Conservation (phyloP, 2,888 invertebrate genomes). For the Rhamphomyia laevipes region DNA sequence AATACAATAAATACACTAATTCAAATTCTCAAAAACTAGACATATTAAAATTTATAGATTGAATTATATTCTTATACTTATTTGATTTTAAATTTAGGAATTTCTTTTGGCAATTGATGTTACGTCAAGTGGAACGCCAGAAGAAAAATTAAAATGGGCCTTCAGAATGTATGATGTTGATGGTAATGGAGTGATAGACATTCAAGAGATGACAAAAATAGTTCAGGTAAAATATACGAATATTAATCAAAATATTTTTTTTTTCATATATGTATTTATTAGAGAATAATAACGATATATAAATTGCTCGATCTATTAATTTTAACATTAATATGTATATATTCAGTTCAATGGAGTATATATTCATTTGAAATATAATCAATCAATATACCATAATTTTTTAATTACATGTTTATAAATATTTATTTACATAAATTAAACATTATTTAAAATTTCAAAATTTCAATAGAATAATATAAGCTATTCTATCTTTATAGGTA, state of each 20-base stretch:
- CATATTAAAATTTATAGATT: neutral
- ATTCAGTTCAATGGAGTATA: no score
- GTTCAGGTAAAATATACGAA: constrained; percentile 64
- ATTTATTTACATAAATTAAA: neutral
- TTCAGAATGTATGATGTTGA: constrained; percentile 99
- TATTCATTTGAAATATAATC: no score
- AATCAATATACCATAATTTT: neutral
- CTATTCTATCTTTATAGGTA: no score
- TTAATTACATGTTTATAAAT: neutral
- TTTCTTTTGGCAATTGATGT: constrained; percentile 96
- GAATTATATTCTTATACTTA: neutral
- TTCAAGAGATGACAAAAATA: constrained; percentile 98
- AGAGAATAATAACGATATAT: neutral
- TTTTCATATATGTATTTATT: no score
- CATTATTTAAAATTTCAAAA: no score
- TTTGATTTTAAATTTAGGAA: constrained; percentile 47
- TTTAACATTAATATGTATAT: neutral
- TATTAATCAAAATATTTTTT: neutral
- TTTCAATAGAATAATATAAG: no score
- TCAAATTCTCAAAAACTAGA: neutral
- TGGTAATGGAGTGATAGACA: constrained; percentile 95
- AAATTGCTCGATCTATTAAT: neutral
- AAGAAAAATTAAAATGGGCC: constrained; percentile 97
- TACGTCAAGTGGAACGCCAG: constrained; percentile 92
- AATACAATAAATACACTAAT: no score